These are phyloP conservation scores for Atherinomorus stipes DNA, from an alignment of 2,113 vertebrate genomes.

Conservation along the genomic window DNA sequence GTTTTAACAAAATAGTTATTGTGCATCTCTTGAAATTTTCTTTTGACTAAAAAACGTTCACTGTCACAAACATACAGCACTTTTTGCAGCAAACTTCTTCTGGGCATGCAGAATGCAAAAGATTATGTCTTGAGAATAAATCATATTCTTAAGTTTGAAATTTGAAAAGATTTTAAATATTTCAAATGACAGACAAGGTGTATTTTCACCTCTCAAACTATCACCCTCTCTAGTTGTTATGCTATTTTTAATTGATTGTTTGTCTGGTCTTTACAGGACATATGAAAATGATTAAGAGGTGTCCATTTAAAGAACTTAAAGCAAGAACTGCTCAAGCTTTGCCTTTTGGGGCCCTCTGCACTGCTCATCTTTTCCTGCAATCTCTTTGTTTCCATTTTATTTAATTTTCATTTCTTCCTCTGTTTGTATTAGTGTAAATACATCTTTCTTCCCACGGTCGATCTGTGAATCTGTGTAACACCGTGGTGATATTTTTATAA, in stretches of 20 bases:
- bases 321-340: conserved; percentile 67
- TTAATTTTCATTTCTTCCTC: conserved; percentile 34
- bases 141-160: no score
- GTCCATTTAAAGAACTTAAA: conserved; percentile 86
- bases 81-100: no score
- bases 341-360: conserved; percentile 73
- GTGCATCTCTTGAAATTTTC: no score
- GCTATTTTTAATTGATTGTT: conserved; percentile 31
- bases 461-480: conserved; percentile 72
- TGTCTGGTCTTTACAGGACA: conserved; percentile 87
- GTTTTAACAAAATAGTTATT: no score
- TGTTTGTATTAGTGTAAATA: conserved; percentile 75
- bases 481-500: conserved; percentile 84
- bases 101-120: no score
- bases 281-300: conserved; percentile 88
- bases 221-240: background rate
- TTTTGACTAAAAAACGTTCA: no score
- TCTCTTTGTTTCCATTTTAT: conserved; percentile 13
- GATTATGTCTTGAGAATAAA: no score
- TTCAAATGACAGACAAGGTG: background rate
- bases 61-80: no score
- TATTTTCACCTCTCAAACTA: background rate
- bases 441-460: conserved; percentile 54
- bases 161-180: no score
- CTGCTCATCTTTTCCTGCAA: conserved; percentile 56